Percentiles rank a stretch among this genome's conserved stretches.
Conservation (phyloP, 92 coral and sea anemone genomes). For the Siderastrea siderea region DNA sequence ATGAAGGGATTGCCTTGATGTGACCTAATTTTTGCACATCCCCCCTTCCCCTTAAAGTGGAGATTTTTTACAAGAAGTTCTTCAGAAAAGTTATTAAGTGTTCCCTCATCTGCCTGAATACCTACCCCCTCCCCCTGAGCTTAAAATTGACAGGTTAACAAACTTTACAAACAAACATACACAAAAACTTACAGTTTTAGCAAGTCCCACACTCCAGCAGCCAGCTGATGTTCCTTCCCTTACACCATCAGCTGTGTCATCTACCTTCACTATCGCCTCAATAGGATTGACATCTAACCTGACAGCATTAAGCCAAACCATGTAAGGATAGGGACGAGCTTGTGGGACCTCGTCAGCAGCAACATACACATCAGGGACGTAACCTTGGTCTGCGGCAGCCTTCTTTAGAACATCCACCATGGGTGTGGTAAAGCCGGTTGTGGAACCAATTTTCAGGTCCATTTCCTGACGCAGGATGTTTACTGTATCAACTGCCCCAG, state of each 20-base stretch:
- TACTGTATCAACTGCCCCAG: conserved; percentile 97
- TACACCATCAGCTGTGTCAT: conserved; percentile 98
- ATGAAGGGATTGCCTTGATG: too few species aligned
- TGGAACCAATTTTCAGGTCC: conserved; percentile 95
- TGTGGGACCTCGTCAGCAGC: conserved; percentile 99
- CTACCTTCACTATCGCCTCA: conserved; percentile 96
- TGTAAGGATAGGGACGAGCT: conserved; percentile 98
- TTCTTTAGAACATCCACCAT: conserved; percentile 90
- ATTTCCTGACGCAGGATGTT: conserved; percentile 72
- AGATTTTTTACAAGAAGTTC: too few species aligned
- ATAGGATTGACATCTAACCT: conserved; percentile 92
- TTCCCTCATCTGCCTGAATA: too few species aligned
- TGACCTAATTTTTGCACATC: too few species aligned
- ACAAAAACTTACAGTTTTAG: conserved; percentile 94
- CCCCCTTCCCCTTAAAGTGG: too few species aligned
- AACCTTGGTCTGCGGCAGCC: conserved; percentile 91
- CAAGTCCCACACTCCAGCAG: conserved; percentile 99
- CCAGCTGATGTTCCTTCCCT: conserved; percentile 98
- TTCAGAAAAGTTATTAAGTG: too few species aligned
- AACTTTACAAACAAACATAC: too few species aligned
- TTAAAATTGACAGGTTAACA: too few species aligned
- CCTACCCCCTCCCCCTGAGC: too few species aligned
- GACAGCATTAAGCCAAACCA: conserved; percentile 98
- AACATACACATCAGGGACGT: conserved; percentile 95
- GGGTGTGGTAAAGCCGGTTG: conserved; percentile 94